Conservation (phyloP, 2,113 vertebrate genomes). For the Bubo scandiacus region DNA sequence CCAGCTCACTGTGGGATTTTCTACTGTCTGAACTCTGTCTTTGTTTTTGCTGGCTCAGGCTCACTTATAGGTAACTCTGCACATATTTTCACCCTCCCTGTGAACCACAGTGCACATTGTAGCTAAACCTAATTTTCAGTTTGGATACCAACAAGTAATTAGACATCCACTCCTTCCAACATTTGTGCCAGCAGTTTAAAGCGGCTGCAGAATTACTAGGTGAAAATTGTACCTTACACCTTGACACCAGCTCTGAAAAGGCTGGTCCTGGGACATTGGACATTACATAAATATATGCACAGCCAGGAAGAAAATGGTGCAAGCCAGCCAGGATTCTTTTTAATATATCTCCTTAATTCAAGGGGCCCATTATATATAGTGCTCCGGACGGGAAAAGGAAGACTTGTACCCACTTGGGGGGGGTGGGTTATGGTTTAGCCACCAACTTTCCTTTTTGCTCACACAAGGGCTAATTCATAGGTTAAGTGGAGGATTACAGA, state of each 20-base stretch:
- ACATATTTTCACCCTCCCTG: slow-evolving; percentile 8
- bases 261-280: neutral
- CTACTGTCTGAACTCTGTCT: neutral
- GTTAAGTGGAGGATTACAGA: slow-evolving; percentile 68
- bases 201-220: slow-evolving; percentile 12
- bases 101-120: slow-evolving; percentile 22
- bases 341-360: slow-evolving; percentile 55
- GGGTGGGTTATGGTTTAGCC: slow-evolving; percentile 45
- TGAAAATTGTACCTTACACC: slow-evolving; percentile 53
- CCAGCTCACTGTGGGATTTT: neutral
- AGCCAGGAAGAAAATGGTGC: slow-evolving; percentile 48
- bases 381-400: slow-evolving; percentile 49
- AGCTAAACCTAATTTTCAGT: slow-evolving; percentile 39
- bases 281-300: slow-evolving; percentile 26
- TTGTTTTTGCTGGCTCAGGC: slow-evolving; percentile 43
- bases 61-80: slow-evolving; percentile 8
- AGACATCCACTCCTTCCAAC: slow-evolving; percentile 6
- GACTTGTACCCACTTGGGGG: slow-evolving; percentile 47
- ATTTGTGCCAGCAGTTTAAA: slow-evolving; percentile 27
- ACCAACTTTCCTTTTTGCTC: slow-evolving; percentile 63
- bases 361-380: slow-evolving; percentile 42
- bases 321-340: slow-evolving; percentile 52
- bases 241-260: slow-evolving; percentile 33
- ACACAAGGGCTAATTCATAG: slow-evolving; percentile 66
- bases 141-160: slow-evolving; percentile 30